Percentiles rank a stretch among this genome's conserved stretches.
phyloP scores from a whole-genome alignment of 2,888 invertebrate genomes.

The Caenorhabditis macrosperma region DNA sequence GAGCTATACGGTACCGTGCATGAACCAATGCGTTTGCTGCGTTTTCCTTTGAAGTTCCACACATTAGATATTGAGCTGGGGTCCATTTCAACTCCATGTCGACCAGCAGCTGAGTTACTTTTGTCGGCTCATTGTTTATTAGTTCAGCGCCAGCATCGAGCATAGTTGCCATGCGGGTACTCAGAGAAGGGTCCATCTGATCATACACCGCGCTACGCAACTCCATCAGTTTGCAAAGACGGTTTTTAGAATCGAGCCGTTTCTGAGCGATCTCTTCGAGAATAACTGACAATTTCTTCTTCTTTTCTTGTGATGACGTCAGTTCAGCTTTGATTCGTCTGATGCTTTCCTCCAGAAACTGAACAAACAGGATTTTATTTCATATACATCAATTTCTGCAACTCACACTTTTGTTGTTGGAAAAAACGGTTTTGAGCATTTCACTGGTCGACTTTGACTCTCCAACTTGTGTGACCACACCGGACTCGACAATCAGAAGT shows the following conservation, averaged over 20 bases:
- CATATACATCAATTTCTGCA: neutral
- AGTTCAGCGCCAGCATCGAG: conserved; percentile 36
- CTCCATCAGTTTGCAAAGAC: conserved; percentile 34
- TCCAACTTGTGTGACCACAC: conserved; percentile 9
- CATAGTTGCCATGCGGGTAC: conserved; percentile 18
- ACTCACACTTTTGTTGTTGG: conserved; percentile 17
- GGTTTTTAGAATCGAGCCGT: conserved; percentile 12
- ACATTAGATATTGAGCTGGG: conserved; percentile 62
- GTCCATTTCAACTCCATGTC: conserved; percentile 59
- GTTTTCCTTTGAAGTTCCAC: conserved; percentile 62
- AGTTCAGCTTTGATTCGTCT: conserved; percentile 38
- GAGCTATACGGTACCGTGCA: conserved; percentile 82
- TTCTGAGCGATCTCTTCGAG: conserved; percentile 33
- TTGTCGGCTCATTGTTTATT: conserved; percentile 40
- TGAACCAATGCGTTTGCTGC: conserved; percentile 55
- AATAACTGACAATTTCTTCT: conserved; percentile 20
- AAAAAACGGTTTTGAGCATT: conserved; percentile 32
- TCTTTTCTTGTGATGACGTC: conserved; percentile 7
- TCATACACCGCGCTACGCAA: conserved; percentile 27
- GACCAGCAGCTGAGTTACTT: conserved; percentile 55
- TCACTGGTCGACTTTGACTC: conserved; percentile 24
- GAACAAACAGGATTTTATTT: neutral
- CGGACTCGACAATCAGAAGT: conserved; percentile 7
- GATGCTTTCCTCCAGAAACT: conserved; percentile 50
- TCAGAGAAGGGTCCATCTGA: conserved; percentile 16